A percentile compares a stretch with the other conserved stretches of the same genome.
Evolutionary conservation across 2,113 vertebrate genomes (phyloP).

Genomic region (Sitta europaea): DNA sequence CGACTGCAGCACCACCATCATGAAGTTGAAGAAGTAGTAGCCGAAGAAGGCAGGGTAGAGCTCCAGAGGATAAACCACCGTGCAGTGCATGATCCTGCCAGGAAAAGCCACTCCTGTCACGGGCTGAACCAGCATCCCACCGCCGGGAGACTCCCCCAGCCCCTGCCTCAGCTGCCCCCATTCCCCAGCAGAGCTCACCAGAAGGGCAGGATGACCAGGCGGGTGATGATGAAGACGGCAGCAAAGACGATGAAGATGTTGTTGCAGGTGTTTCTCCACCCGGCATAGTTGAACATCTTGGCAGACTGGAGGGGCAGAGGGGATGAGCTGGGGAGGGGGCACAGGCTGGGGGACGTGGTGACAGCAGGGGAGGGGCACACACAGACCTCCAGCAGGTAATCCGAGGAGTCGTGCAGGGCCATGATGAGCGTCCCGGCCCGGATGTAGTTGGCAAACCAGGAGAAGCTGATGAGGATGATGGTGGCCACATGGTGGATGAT

Average conservation of each 20-base stretch:
- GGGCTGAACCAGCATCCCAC: fast-evolving
- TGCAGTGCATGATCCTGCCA: conserved; percentile 89
- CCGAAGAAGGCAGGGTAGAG: conserved; percentile 90
- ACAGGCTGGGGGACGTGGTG: fast-evolving
- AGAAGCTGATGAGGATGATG: conserved; percentile 94
- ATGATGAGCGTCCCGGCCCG: conserved; percentile 92
- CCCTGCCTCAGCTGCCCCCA: neutral
- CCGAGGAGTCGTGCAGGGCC: conserved; percentile 89
- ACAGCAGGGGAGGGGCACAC: fast-evolving
- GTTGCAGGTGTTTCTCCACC: conserved; percentile 92
- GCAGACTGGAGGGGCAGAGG: conserved; percentile 77
- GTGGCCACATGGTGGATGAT: conserved; percentile 93
- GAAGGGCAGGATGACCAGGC: conserved; percentile 91
- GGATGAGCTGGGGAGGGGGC: neutral
- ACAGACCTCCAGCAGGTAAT: conserved; percentile 88
- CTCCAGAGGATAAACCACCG: conserved; percentile 84
- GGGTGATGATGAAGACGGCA: conserved; percentile 86
- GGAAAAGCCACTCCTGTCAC: fast-evolving
- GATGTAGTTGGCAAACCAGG: conserved; percentile 94
- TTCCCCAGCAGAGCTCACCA: conserved; percentile 59
- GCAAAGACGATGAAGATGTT: conserved; percentile 93
- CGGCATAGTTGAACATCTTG: conserved; percentile 97
- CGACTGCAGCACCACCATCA: conserved; percentile 85
- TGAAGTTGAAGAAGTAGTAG: conserved; percentile 94
- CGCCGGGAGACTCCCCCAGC: fast-evolving